These are phyloP conservation scores for Drosophila maculinotata DNA, from an alignment of 2,888 invertebrate species.

Conservation along the genomic window DNA sequence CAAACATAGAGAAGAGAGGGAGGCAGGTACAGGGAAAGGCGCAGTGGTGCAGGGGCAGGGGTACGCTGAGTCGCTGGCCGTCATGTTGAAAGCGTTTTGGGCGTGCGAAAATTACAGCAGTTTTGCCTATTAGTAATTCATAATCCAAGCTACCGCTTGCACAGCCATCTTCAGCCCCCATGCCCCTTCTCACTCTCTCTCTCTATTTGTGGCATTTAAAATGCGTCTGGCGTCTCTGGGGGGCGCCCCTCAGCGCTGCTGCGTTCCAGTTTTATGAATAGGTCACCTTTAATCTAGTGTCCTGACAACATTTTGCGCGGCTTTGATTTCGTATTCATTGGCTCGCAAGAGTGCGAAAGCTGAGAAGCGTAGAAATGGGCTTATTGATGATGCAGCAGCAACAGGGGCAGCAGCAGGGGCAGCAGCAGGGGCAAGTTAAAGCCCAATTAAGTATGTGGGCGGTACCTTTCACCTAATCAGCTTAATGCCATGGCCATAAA, in stretches of 20 bases:
- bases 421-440: slow-evolving; percentile 7
- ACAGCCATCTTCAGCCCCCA: background rate
- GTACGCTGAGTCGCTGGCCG: slow-evolving; percentile 11
- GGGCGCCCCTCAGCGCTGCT: background rate
- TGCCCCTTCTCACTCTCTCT: background rate
- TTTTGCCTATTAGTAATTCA: slow-evolving; percentile 76
- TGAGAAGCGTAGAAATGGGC: background rate
- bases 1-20: background rate
- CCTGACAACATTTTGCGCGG: slow-evolving; percentile 47
- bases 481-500: slow-evolving; percentile 63
- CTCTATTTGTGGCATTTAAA: slow-evolving; percentile 12
- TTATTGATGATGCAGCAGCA: slow-evolving; percentile 1
- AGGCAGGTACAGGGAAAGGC: background rate
- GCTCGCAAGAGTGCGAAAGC: background rate
- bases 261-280: slow-evolving; percentile 64
- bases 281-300: slow-evolving; percentile 69
- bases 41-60: background rate
- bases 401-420: slow-evolving; percentile 1
- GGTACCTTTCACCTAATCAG: slow-evolving; percentile 1
- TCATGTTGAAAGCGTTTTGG: slow-evolving; percentile 38
- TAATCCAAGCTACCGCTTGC: slow-evolving; percentile 58
- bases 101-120: slow-evolving; percentile 75
- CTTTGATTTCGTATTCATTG: slow-evolving; percentile 70
- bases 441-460: background rate
- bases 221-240: slow-evolving; percentile 22